Base-by-base conservation (phyloP, 2,797 vertebrate species). In the Microctenopoma lineatum region DNA sequence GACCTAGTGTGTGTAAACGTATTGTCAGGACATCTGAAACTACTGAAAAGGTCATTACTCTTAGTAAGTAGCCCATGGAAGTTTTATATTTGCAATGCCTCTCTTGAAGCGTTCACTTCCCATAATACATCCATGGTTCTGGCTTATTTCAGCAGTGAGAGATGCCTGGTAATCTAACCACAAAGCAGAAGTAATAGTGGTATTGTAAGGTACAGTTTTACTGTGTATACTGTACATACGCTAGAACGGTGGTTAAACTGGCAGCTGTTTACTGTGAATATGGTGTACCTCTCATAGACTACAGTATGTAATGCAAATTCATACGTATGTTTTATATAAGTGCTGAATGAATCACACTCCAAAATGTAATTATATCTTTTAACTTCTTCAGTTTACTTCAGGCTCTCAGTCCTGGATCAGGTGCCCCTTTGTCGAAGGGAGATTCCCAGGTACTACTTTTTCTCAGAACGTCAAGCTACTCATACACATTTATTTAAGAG, bases 401-500 rank as follows among this genome's bases (percentile, higher is more conserved):
- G 80, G 66, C 11, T 51, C 74, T 53, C 80, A 77, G 55, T 85
- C 78, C 44, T 94, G 93, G 93, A 92, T 73, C 60, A 90, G 64
- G 56, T 95, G 94, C 50, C 94, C 93, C 7, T 95, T 95, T 79
- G 69, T 63, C 5, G 70, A 83, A 1, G n/a, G 73, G 38, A 74
- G 63, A 84, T 84, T 91, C 46, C 80, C 84, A 90, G 92, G 94
- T 93, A 81, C 2, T 16, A 7, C 21, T 15, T 60, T 50, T 42
- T 66, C 1, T 45, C 29, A 47, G 2, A 10, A 26, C 26, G 12
- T 26, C 1, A 6, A 4, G 41, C 15, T n/a, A 44, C 29, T 3
- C 47, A 11, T 9, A 11, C 2, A 51, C 6, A 38, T n/a, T 14
- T 0, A 10, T 45, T 50, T 76, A 29, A 32, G 25, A 25, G n/a